Evolutionary conservation across 1,140 invertebrate genomes (phyloP).

Genomic region (Metaphire vulgaris): DNA sequence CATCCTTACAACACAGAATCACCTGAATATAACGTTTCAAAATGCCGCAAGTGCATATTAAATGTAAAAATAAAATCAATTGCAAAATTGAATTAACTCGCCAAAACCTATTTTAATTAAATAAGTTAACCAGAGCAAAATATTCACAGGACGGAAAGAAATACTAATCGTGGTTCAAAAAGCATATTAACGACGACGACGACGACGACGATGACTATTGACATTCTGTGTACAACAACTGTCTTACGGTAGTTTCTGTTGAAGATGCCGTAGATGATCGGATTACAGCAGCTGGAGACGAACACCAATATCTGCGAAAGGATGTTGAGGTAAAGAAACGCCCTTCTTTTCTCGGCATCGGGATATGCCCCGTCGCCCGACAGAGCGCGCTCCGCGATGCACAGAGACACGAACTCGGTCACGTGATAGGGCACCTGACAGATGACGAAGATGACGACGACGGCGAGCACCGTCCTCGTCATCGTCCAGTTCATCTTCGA

Average conservation of each 20-base stretch:
- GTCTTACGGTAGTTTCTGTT: conserved; percentile 24
- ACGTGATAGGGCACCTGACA: conserved; percentile 1
- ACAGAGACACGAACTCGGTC: not conserved
- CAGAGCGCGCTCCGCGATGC: not conserved
- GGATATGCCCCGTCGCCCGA: not conserved
- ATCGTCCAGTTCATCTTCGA: not conserved
- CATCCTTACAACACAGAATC: too few relatives aligned
- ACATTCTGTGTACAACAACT: too few relatives aligned
- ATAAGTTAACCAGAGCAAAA: too few relatives aligned
- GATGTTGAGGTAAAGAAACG: not conserved
- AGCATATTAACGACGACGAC: too few relatives aligned
- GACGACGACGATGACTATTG: too few relatives aligned
- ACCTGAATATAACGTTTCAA: too few relatives aligned
- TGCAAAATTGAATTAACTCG: too few relatives aligned
- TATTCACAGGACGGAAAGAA: too few relatives aligned
- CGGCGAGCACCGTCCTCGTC: not conserved
- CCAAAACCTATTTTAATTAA: too few relatives aligned
- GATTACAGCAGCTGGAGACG: conserved; percentile 5
- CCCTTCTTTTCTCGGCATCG: not conserved
- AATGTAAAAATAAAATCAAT: too few relatives aligned
- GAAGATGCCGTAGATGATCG: conserved; percentile 10
- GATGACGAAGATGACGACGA: conserved; percentile 3
- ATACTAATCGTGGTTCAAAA: too few relatives aligned
- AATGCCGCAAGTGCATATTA: too few relatives aligned
- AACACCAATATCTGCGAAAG: conserved; percentile 16